Evolutionary conservation across 2,113 vertebrate species (phyloP).

Genomic region (Ondatra zibethicus): DNA sequence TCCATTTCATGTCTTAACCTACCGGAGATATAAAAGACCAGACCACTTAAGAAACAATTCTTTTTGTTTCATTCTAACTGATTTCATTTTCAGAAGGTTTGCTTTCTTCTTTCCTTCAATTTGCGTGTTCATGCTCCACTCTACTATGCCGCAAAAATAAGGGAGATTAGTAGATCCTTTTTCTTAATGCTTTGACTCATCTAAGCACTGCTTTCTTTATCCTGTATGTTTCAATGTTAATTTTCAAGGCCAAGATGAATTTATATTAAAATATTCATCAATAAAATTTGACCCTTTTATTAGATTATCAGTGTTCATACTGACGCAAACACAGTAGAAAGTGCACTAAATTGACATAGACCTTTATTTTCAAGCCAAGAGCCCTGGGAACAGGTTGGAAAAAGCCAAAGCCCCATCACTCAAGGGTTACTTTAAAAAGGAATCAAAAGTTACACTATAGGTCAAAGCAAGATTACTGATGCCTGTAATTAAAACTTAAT

Average conservation of each 20-base stretch:
- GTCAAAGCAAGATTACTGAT: not conserved
- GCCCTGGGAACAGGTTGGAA: not conserved
- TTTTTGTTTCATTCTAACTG: not conserved
- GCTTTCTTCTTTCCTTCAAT: not conserved
- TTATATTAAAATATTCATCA: slow-evolving; percentile 6
- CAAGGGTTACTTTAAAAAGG: not conserved
- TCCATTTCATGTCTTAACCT: no score
- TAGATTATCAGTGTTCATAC: slow-evolving; percentile 12
- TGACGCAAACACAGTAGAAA: not conserved
- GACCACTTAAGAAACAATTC: not conserved
- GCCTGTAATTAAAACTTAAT: slow-evolving; percentile 6
- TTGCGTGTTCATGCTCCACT: not conserved
- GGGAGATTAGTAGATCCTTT: not conserved
- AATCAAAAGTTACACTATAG: not conserved
- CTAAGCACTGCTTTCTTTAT: not conserved
- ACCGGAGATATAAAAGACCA: not conserved
- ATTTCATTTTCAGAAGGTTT: not conserved
- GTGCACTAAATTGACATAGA: not conserved
- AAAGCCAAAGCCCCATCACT: not conserved
- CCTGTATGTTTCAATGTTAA: not conserved
- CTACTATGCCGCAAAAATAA: not conserved
- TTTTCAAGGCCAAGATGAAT: not conserved
- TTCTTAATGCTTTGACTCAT: not conserved
- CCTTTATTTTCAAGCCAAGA: not conserved
- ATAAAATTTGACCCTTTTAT: not conserved